Percentiles rank a stretch among this genome's conserved stretches.
Conservation (phyloP, 1,140 invertebrate species). For the Anthonomus grandis region DNA sequence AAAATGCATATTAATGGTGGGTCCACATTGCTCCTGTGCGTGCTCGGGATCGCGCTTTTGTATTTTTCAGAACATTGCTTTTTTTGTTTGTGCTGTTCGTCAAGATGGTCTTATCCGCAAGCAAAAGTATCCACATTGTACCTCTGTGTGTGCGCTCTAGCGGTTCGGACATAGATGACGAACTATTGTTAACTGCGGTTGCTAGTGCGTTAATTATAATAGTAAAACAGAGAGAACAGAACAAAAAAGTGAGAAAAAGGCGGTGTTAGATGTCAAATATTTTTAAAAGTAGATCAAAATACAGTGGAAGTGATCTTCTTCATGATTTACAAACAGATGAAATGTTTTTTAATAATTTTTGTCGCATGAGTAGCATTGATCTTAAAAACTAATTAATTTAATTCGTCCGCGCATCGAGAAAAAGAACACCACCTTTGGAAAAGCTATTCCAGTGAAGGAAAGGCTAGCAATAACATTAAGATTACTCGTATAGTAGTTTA, state of each 20-base stretch:
- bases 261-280: constrained; percentile 4
- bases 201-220: constrained; percentile 5
- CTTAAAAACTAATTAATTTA: too few relatives aligned
- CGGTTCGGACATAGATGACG: constrained; percentile 3
- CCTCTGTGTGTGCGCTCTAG: neutral
- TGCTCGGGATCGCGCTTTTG: neutral
- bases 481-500: too few relatives aligned
- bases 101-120: neutral
- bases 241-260: neutral
- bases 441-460: too few relatives aligned
- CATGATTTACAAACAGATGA: neutral
- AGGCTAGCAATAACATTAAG: too few relatives aligned
- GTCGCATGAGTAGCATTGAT: neutral
- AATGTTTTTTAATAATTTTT: neutral
- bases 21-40: neutral
- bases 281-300: neutral
- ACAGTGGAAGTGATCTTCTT: constrained; percentile 1
- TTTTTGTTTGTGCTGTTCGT: constrained; percentile 1
- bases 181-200: neutral
- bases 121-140: constrained; percentile 1
- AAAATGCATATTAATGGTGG: neutral
- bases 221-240: too few relatives aligned
- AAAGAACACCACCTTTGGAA: too few relatives aligned
- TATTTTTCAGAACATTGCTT: neutral
- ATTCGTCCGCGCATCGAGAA: too few relatives aligned